Evolutionary conservation across 2,113 vertebrate genomes (phyloP).

Genomic region (Polypterus bichir): DNA sequence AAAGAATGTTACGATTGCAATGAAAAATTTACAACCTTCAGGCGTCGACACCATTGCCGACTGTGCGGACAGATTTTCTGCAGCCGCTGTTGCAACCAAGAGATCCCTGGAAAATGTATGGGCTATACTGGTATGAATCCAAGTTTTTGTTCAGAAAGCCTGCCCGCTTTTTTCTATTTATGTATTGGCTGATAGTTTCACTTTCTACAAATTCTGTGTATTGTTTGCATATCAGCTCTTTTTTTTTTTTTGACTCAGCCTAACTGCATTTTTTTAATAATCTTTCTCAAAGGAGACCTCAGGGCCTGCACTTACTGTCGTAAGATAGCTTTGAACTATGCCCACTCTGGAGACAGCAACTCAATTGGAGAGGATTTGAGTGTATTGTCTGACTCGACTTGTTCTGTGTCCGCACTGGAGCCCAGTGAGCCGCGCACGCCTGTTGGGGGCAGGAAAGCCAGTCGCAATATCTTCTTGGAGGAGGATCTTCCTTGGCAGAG

Average conservation of each 20-base stretch:
- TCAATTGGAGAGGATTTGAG: slow-evolving; percentile 87
- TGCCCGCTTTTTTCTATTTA: too few relatives aligned
- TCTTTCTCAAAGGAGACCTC: slow-evolving; percentile 65
- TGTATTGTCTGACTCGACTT: slow-evolving; percentile 72
- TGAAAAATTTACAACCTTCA: slow-evolving; percentile 95
- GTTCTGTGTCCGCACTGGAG: slow-evolving; percentile 69
- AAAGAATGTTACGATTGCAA: slow-evolving; percentile 97
- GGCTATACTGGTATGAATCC: slow-evolving; percentile 77
- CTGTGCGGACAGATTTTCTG: slow-evolving; percentile 97
- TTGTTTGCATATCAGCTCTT: too few relatives aligned
- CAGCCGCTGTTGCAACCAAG: slow-evolving; percentile 96
- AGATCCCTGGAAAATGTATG: slow-evolving; percentile 98
- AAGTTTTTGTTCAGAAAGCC: too few relatives aligned
- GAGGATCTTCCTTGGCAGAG: slow-evolving; percentile 94
- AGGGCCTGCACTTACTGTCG: slow-evolving; percentile 93
- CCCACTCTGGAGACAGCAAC: slow-evolving; percentile 83
- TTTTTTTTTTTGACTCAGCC: too few relatives aligned
- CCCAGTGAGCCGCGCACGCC: slow-evolving; percentile 83
- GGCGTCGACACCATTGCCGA: slow-evolving; percentile 87
- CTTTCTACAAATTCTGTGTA: too few relatives aligned
- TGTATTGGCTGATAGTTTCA: too few relatives aligned
- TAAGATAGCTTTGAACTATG: slow-evolving; percentile 87
- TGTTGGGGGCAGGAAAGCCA: slow-evolving; percentile 80
- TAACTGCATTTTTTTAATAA: background rate
- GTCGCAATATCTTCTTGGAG: slow-evolving; percentile 93